These are phyloP conservation scores for Chelonus insularis DNA, from an alignment of 1,140 invertebrate species.

Conservation along the genomic window DNA sequence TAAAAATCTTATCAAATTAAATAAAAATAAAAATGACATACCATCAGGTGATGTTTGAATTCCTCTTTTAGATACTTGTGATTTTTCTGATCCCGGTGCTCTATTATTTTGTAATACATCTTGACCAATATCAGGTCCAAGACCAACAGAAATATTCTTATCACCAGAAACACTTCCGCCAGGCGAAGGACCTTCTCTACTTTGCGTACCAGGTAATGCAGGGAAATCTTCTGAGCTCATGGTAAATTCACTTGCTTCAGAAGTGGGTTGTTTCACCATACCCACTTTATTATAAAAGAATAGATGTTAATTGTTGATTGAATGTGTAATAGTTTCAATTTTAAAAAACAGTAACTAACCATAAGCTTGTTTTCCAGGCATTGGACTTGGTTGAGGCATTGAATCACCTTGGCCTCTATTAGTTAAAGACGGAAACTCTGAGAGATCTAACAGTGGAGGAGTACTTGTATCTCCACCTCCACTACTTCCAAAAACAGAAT, in stretches of 20 bases:
- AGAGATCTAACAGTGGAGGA: slow-evolving; percentile 82
- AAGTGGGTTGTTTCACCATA: slow-evolving; percentile 93
- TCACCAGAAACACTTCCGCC: slow-evolving; percentile 61
- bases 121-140: slow-evolving; percentile 57
- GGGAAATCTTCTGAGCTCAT: slow-evolving; percentile 99
- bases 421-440: slow-evolving; percentile 88
- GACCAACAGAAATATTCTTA: slow-evolving; percentile 62
- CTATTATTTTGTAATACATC: slow-evolving; percentile 56
- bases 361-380: slow-evolving; percentile 86
- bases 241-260: slow-evolving; percentile 91
- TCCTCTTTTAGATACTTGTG: slow-evolving; percentile 70
- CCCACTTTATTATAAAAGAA: slow-evolving; percentile 69
- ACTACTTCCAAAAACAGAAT: slow-evolving; percentile 73
- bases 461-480: slow-evolving; percentile 72
- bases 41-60: slow-evolving; percentile 95
- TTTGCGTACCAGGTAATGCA: slow-evolving; percentile 81
- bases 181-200: slow-evolving; percentile 62
- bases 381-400: slow-evolving; percentile 76
- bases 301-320: slow-evolving; percentile 16
- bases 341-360: slow-evolving; percentile 61
- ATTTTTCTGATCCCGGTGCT: slow-evolving; percentile 57
- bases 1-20: no score
- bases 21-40: slow-evolving; percentile 50
- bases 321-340: not conserved
- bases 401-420: slow-evolving; percentile 76